phyloP scores from a whole-genome alignment of 2,113 vertebrate species.

The Chaetodon trifascialis region DNA sequence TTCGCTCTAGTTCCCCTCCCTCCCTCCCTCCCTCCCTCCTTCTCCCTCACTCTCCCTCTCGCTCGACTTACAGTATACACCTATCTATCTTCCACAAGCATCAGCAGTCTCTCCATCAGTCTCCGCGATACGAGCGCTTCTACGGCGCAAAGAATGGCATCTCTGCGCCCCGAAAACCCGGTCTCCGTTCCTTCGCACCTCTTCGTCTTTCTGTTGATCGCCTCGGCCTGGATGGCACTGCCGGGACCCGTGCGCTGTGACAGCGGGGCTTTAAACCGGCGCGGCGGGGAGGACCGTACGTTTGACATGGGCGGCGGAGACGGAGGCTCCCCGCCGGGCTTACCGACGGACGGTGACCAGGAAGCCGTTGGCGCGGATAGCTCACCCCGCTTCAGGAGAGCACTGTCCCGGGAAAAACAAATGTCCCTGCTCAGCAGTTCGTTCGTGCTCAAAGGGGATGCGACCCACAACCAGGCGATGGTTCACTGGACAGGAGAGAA shows the following conservation, averaged over 20 bases:
- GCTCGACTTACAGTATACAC: conserved; percentile 75
- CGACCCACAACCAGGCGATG: conserved; percentile 98
- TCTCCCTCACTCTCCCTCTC: conserved; percentile 72
- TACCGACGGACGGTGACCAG: conserved; percentile 44
- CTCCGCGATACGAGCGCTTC: conserved; percentile 77
- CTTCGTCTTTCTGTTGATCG: conserved; percentile 70
- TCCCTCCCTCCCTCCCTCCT: conserved; percentile 69
- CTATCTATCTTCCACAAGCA: conserved; percentile 81
- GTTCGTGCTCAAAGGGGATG: conserved; percentile 97
- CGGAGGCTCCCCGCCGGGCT: conserved; percentile 55
- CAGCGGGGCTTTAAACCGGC: conserved; percentile 73
- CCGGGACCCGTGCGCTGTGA: conserved; percentile 76
- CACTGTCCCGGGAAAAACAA: conserved; percentile 83
- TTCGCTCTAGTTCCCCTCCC: conserved; percentile 76
- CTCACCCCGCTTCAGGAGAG: conserved; percentile 82
- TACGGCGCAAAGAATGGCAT: conserved; percentile 85
- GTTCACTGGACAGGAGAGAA: conserved; percentile 99
- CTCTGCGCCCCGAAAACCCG: conserved; percentile 68
- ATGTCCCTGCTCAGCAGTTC: conserved; percentile 94
- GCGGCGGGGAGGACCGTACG: conserved; percentile 63
- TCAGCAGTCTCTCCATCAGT: conserved; percentile 82
- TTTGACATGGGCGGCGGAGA: conserved; percentile 64
- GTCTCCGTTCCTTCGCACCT: conserved; percentile 66
- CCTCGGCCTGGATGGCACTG: conserved; percentile 77
- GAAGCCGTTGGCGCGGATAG: conserved; percentile 48